Evolutionary conservation across 2,888 invertebrate species (phyloP), one percentile per base, ranked within the genome.

Genomic region (Cerastis leucographa): DNA sequence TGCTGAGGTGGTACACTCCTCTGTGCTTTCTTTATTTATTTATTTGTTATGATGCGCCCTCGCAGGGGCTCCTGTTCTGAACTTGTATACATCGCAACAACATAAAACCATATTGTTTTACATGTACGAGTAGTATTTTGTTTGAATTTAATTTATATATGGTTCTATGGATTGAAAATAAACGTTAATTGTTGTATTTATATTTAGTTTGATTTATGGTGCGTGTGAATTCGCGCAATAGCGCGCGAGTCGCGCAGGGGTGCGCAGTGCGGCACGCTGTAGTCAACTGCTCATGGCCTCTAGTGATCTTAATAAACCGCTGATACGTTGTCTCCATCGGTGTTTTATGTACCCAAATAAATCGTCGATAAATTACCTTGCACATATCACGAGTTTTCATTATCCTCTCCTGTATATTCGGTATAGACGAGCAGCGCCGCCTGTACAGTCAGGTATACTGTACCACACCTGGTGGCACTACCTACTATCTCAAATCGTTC

Each of bases 161-260:
- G 96, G 96, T 96, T 95, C 95, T 95, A 94, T 96, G 96, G 95
- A 96, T 95, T 96, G 94, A 96, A 91, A 96, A 96, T 96, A 96
- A 96, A 96, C 92, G 95, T 96, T 96, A 94, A 94, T 94, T 96
- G 95, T 96, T 96, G 96, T 96, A 96, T 93, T 93, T 94, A 93
- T 91, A 90, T 88, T 92, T 92, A 92, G 92, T 95, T 94, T 94
- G 94, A 91, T 92, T 92, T 91, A 85, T 76, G 85, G 83, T 80
- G 82, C 80, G 81, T 81, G 84, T 77, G 78, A 76, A 74, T 74
- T 85, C 83, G 76, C 74, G 69, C 67, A 71, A 78, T 44, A 59
- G 44, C 61, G 66, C 44, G 67, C 56, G 51, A 56, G 80, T 82
- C 66, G 74, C 78, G 74, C 40, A 68, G 80, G 81, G 78, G 84